Percentiles rank a stretch among this genome's conserved stretches.
Evolutionary conservation across 2,113 vertebrate genomes (phyloP).

Genomic region (Fukomys damarensis): DNA sequence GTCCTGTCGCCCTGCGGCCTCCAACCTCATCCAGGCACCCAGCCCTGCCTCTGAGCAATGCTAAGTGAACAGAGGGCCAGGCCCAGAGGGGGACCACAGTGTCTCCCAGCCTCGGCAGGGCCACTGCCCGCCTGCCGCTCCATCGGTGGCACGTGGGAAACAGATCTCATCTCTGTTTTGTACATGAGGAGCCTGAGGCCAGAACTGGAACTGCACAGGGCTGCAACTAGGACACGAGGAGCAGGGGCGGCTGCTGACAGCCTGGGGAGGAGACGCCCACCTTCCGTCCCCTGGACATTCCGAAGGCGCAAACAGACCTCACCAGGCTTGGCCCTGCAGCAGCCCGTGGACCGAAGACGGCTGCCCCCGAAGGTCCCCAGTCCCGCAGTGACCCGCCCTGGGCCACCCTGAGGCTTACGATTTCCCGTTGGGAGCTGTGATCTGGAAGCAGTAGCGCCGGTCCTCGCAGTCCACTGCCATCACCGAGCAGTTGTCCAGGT

Average conservation of each 20-base stretch:
- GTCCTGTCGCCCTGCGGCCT: not conserved
- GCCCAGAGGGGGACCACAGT: not conserved
- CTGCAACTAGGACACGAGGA: not conserved
- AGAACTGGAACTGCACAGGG: not conserved
- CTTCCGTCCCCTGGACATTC: not conserved
- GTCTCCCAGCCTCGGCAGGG: not conserved
- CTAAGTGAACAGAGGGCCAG: rapidly evolving
- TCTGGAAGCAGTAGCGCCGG: slow-evolving; percentile 98
- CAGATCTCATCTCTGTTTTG: not conserved
- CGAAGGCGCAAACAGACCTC: not conserved
- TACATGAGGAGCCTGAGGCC: not conserved
- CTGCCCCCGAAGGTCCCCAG: not conserved
- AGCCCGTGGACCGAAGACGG: not conserved
- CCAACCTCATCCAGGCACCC: not conserved
- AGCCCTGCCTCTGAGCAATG: not conserved
- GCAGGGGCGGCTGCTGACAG: not conserved
- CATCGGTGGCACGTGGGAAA: not conserved
- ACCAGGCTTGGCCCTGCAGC: not conserved
- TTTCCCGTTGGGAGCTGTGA: slow-evolving; percentile 96
- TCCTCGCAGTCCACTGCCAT: slow-evolving; percentile 99
- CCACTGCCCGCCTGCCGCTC: no score
- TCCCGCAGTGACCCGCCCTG: rapidly evolving
- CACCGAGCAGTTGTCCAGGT: slow-evolving; percentile 99
- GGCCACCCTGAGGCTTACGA: slow-evolving; percentile 85
- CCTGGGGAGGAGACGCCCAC: not conserved